Conservation (phyloP, 1,140 invertebrate species). For the Pissodes strobi region DNA sequence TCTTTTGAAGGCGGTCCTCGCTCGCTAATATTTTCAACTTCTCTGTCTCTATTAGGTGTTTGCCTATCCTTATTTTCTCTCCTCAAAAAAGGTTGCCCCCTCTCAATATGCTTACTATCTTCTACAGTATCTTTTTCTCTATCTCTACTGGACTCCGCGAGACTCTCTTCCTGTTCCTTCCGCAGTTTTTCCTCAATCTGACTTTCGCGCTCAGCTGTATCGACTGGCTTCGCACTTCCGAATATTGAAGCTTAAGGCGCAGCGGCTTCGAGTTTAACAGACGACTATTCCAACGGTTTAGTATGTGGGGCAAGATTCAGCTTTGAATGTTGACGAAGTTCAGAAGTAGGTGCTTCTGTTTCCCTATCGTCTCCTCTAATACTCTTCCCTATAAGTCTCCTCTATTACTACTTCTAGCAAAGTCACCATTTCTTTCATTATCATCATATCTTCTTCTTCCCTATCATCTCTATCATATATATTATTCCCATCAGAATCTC, state of each 20-base stretch:
- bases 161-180: slow-evolving; percentile 52
- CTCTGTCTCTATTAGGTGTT: neutral
- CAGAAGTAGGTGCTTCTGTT: slow-evolving; percentile 43
- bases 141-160: slow-evolving; percentile 29
- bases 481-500: slow-evolving; percentile 47
- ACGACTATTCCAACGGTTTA: slow-evolving; percentile 61
- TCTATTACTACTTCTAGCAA: slow-evolving; percentile 49
- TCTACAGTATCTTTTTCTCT: slow-evolving; percentile 1
- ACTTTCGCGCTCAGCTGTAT: slow-evolving; percentile 82
- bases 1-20: slow-evolving; percentile 1
- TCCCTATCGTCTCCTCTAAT: slow-evolving; percentile 52
- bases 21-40: neutral
- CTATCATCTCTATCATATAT: slow-evolving; percentile 54
- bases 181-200: slow-evolving; percentile 73
- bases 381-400: no score
- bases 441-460: slow-evolving; percentile 49
- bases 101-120: slow-evolving; percentile 8
- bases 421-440: slow-evolving; percentile 54
- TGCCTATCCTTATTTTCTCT: no score
- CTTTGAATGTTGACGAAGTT: slow-evolving; percentile 63
- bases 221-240: slow-evolving; percentile 90
- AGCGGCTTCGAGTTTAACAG: slow-evolving; percentile 53
- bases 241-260: slow-evolving; percentile 75
- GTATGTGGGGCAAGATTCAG: slow-evolving; percentile 67
- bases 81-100: neutral